Evolutionary conservation across 1,140 invertebrate genomes (phyloP), one percentile per base, ranked within the genome.

Genomic region (Neodiprion virginianus): DNA sequence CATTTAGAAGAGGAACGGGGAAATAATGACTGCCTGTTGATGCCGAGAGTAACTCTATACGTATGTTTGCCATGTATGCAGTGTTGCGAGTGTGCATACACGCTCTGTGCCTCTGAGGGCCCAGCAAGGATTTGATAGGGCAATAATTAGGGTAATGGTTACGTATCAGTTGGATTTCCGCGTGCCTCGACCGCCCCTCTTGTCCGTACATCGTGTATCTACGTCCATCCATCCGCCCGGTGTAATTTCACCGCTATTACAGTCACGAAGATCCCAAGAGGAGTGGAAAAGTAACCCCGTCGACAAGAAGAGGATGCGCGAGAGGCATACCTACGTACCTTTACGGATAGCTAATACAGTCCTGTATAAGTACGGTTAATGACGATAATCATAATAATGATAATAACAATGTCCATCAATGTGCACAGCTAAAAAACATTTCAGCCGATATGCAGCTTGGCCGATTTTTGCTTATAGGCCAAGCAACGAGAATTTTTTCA

Each of bases 101-200:
- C 28, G 5, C 1, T 40, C 28, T 40, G 28, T 40, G 28, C 28
- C 28, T 40, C 28, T 40, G 5, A 40, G 28, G 28, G 28, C 28
- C 28, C 28, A 40, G 28, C 5, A 17, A 17, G 8, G 11, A 61
- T 61, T 61, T 61, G 53, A 84, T 80, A 87, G 83, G 74, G 80
- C 77, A 82, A 85, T 86, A 87, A 86, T 87, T 87, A 86, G 85
- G 81, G 83, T 87, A 87, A 87, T 87, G 85, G 84, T 82, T 86
- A 86, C 86, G 86, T 87, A 86, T 86, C 85, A 86, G 85, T 81
- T 85, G 79, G 80, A 84, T 87, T 86, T 87, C 86, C 86, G 85
- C 86, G 85, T 85, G 82, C 78, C 79, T 85, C 80, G 82, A 85
- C 83, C 80, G 78, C 28, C 53, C 53, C 53, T 17, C 53, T 14